A percentile compares a stretch with the other conserved stretches of the same genome.
These are phyloP conservation scores for Tridacna crocea DNA, from an alignment of 2,888 invertebrate genomes.

Conservation along the genomic window DNA sequence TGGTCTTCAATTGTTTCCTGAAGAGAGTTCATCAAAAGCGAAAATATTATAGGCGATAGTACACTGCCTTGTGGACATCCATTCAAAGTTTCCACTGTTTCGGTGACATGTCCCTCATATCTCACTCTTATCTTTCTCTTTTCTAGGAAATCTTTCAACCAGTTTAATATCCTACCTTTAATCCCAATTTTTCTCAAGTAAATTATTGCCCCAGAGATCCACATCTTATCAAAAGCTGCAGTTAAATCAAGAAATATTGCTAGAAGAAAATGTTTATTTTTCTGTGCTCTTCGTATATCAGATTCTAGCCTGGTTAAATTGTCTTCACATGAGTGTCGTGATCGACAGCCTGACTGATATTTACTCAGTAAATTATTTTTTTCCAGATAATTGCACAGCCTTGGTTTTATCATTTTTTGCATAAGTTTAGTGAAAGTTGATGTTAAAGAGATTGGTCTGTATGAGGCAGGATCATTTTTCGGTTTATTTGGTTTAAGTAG, in stretches of 20 bases:
- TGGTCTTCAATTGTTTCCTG: too few species aligned
- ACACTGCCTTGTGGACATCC: too few species aligned
- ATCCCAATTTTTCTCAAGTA: too few species aligned
- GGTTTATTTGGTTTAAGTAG: slow-evolving; percentile 5
- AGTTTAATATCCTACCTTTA: too few species aligned
- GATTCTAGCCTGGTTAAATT: not conserved
- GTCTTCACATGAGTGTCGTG: slow-evolving; percentile 2
- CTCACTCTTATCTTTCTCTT: not conserved
- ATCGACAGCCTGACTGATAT: too few species aligned
- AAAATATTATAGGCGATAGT: too few species aligned
- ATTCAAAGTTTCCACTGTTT: too few species aligned
- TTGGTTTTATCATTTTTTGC: slow-evolving; percentile 4
- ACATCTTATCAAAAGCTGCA: too few species aligned
- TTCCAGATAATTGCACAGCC: not conserved
- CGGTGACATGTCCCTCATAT: too few species aligned
- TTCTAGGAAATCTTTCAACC: not conserved
- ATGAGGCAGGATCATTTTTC: not conserved
- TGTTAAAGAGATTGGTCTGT: not conserved
- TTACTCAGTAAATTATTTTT: not conserved
- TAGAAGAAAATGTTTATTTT: not conserved
- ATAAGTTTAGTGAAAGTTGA: not conserved
- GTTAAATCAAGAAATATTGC: too few species aligned
- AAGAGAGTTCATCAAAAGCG: too few species aligned
- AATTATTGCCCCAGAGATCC: too few species aligned
- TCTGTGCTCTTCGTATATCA: not conserved